Evolutionary conservation across 2,797 vertebrate species (phyloP), one percentile per base, ranked within the genome.

Genomic region (Coranthus polyacanthus): DNA sequence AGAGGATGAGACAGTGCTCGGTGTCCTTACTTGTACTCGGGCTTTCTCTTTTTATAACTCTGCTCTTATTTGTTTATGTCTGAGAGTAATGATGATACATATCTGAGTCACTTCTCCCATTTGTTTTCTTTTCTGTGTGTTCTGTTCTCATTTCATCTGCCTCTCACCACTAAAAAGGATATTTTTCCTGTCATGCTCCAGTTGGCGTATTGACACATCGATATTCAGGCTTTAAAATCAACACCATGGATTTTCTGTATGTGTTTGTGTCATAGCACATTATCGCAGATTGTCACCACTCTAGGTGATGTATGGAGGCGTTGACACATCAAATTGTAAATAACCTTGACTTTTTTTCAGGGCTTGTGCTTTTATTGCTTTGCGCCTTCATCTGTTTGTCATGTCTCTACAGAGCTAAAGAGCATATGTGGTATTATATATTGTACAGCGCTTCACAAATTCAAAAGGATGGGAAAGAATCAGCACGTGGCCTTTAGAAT

Each of bases 181-280:
- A 18, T 71, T 79, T 73, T 66, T 54, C 56, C 47, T 6, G 26
- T 51, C 69, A 68, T 3, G 62, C 82, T 82, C 77, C 62, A 79
- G 44, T 87, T 84, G 63, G 41, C 78, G 55, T 54, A 71, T 70
- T 68, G 73, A 75, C 36, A 6, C 74, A 82, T 84, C 5, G 50
- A 83, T 39, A 20, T 52, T 78, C 54, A 61, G 59, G 69, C 42
- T 13, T 47, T 68, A 52, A 77, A 75, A 72, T 81, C 67, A 73
- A 59, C 79, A 57, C 7, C 36, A 78, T 83, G 43, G 76, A 79
- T 84, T 84, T 78, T 61, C 51, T 71, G 26, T 62, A 32, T 75
- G 68, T 53, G 45, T 69, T 53, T 72, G 57, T 70, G 73, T 76
- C 72, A 54, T 21, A 43, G 46, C 61, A 51, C 75, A 66, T 67